phyloP scores from a whole-genome alignment of 2,113 vertebrate species.

The Gila orcuttii region DNA sequence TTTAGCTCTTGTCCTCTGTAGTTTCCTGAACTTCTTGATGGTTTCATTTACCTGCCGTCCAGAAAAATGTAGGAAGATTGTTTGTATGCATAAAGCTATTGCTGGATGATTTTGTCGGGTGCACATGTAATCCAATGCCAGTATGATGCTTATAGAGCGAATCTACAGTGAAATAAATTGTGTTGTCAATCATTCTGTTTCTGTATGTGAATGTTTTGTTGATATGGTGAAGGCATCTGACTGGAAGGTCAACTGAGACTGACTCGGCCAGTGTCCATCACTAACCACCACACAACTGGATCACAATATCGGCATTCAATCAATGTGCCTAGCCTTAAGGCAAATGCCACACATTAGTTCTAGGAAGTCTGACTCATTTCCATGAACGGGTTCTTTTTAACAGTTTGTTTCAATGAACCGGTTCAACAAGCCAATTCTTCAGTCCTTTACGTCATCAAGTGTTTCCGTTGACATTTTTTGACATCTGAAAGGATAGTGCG shows the following conservation, averaged over 20 bases:
- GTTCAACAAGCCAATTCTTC: neutral
- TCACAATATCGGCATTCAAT: neutral
- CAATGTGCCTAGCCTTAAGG: neutral
- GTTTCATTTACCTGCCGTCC: neutral
- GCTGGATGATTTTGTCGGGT: neutral
- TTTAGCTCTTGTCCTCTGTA: neutral
- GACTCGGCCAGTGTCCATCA: too few relatives aligned
- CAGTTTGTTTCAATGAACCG: neutral
- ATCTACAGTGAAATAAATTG: neutral
- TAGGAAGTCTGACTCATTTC: neutral
- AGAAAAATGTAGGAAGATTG: neutral
- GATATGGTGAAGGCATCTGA: neutral
- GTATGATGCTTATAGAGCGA: neutral
- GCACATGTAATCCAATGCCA: neutral
- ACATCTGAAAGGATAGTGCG: neutral
- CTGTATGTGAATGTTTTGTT: neutral
- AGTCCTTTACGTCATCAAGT: neutral
- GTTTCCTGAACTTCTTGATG: neutral
- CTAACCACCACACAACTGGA: neutral
- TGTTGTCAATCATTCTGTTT: neutral
- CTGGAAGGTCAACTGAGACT: neutral
- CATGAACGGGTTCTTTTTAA: neutral
- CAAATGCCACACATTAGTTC: slow-evolving; percentile 14
- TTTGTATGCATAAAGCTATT: neutral
- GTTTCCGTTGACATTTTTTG: neutral